phyloP scores from a whole-genome alignment of 2,113 vertebrate genomes.

The Thymallus thymallus region DNA sequence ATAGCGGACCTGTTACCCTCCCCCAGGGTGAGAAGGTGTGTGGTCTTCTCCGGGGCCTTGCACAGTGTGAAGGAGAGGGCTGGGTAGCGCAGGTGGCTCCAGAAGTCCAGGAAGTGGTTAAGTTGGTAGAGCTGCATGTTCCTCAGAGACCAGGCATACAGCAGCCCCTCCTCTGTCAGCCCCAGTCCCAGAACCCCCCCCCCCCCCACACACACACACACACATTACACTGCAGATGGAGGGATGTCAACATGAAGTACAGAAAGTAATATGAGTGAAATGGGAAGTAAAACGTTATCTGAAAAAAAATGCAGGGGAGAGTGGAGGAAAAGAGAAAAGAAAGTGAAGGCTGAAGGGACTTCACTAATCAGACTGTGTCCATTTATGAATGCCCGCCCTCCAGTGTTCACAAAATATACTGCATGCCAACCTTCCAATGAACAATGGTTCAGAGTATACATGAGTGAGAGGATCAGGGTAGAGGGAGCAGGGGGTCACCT shows the following conservation, averaged over 20 bases:
- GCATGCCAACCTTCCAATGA: not conserved
- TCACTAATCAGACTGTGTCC: not conserved
- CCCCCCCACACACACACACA: too few relatives aligned
- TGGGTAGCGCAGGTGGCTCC: constrained; percentile 10
- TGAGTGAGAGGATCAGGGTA: too few relatives aligned
- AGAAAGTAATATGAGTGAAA: too few relatives aligned
- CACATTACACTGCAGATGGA: constrained; percentile 2
- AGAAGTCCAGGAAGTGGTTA: constrained; percentile 29
- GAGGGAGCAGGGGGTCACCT: not conserved
- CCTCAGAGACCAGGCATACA: constrained; percentile 13
- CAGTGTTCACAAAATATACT: too few relatives aligned
- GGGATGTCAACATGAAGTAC: too few relatives aligned
- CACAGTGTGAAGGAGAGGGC: constrained; percentile 13
- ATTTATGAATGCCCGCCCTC: constrained; percentile 2
- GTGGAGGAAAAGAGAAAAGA: too few relatives aligned
- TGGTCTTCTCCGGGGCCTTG: constrained; percentile 14
- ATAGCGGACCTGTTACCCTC: not conserved
- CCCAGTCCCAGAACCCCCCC: constrained; percentile 26
- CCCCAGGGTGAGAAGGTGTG: not conserved
- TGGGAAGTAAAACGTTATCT: too few relatives aligned
- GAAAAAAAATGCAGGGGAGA: too few relatives aligned
- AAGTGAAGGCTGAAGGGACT: not conserved
- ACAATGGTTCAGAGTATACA: too few relatives aligned
- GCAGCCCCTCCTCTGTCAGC: constrained; percentile 32
- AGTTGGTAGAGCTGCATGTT: constrained; percentile 12